These are phyloP conservation scores for Parapristionchus giblindavisi DNA, from an alignment of 2,888 invertebrate species.

Conservation along the genomic window DNA sequence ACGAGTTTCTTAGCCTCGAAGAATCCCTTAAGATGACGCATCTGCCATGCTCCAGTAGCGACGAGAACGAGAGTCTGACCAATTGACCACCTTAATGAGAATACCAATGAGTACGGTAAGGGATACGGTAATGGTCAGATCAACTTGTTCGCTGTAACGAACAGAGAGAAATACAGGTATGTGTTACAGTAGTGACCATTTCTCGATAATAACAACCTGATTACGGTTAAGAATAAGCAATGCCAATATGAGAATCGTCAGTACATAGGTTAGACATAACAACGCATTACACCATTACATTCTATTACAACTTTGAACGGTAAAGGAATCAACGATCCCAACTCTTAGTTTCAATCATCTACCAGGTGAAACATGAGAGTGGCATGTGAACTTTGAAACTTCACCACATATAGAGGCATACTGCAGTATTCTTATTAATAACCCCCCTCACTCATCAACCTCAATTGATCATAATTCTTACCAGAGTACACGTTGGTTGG, in stretches of 20 bases:
- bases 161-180: background rate
- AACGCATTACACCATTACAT: too few relatives aligned
- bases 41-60: slow-evolving; percentile 96
- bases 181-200: background rate
- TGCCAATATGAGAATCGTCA: too few relatives aligned
- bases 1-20: slow-evolving; percentile 99
- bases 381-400: too few relatives aligned
- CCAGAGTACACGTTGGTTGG: slow-evolving; percentile 92
- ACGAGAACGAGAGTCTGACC: slow-evolving; percentile 89
- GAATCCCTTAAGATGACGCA: slow-evolving; percentile 97
- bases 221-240: too few relatives aligned
- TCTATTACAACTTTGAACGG: too few relatives aligned
- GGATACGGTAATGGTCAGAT: background rate
- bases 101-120: background rate
- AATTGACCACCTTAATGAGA: slow-evolving; percentile 83
- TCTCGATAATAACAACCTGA: too few relatives aligned
- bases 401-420: too few relatives aligned
- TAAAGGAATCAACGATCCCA: too few relatives aligned
- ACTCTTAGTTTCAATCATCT: too few relatives aligned
- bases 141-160: background rate
- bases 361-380: too few relatives aligned
- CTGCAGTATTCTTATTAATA: background rate
- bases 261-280: too few relatives aligned
- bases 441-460: background rate
- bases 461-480: slow-evolving; percentile 73